Evolutionary conservation across 1,140 invertebrate species (phyloP).

Genomic region (Pinna nobilis): DNA sequence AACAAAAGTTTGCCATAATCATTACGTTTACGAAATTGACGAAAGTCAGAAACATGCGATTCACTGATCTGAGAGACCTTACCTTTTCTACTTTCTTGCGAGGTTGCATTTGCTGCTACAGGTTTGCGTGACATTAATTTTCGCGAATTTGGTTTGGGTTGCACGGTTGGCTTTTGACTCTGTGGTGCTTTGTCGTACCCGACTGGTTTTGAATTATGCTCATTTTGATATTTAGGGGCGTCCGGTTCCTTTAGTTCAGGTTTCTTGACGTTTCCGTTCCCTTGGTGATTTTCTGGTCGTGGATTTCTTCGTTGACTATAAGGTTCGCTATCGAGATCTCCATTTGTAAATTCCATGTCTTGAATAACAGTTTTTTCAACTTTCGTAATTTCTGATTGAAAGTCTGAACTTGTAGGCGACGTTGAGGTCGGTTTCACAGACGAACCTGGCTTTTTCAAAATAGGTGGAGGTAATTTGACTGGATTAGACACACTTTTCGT

Average conservation of each 20-base stretch:
- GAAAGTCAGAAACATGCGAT: too few species aligned
- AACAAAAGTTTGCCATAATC: too few species aligned
- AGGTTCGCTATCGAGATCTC: slow-evolving; percentile 13
- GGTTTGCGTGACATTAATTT: not conserved
- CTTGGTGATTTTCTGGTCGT: slow-evolving; percentile 8
- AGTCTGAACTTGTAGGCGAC: slow-evolving; percentile 15
- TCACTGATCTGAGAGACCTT: too few species aligned
- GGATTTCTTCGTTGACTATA: slow-evolving; percentile 18
- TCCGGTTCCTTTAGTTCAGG: slow-evolving; percentile 11
- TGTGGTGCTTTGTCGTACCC: not conserved
- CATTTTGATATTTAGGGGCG: slow-evolving; percentile 20
- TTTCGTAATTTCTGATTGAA: not conserved
- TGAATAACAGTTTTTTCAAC: not conserved
- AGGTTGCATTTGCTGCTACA: too few species aligned
- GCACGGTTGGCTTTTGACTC: not conserved
- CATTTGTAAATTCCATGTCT: slow-evolving; percentile 5
- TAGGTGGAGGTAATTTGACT: slow-evolving; percentile 10
- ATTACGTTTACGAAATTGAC: too few species aligned
- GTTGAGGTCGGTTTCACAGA: slow-evolving; percentile 5
- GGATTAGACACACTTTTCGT: not conserved
- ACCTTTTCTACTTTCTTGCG: too few species aligned
- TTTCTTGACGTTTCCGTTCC: slow-evolving; percentile 3
- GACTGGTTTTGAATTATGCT: slow-evolving; percentile 28
- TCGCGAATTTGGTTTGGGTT: not conserved
- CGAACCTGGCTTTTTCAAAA: slow-evolving; percentile 25